A percentile compares a stretch with the other conserved stretches of the same genome.
phyloP scores from a whole-genome alignment of 1,140 invertebrate genomes.

The Halictus rubicundus region DNA sequence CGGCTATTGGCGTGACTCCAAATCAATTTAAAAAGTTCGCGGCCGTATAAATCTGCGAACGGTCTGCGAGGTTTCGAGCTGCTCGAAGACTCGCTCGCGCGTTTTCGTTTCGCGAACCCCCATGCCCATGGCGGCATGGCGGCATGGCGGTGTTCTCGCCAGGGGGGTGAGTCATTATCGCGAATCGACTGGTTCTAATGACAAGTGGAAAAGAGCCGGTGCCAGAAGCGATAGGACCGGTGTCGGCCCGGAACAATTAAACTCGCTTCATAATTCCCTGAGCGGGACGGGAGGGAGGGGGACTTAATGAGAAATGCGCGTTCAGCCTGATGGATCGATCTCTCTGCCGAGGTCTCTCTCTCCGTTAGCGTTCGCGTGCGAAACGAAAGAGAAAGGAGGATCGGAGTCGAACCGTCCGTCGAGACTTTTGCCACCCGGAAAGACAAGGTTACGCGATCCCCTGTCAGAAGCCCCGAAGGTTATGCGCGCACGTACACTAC shows the following conservation, averaged over 20 bases:
- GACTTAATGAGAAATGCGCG: slow-evolving; percentile 70
- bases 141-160: neutral
- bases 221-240: slow-evolving; percentile 44
- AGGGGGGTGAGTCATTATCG: slow-evolving; percentile 68
- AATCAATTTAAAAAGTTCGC: slow-evolving; percentile 78
- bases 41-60: slow-evolving; percentile 60
- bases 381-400: slow-evolving; percentile 53
- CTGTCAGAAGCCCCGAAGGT: slow-evolving; percentile 51
- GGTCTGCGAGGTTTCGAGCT: neutral
- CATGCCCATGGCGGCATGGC: neutral
- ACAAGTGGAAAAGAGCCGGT: slow-evolving; percentile 65
- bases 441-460: slow-evolving; percentile 56
- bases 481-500: slow-evolving; percentile 22
- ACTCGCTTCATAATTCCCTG: slow-evolving; percentile 68
- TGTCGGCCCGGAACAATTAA: slow-evolving; percentile 68
- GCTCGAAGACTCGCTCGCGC: neutral
- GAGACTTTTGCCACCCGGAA: slow-evolving; percentile 15
- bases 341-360: slow-evolving; percentile 5
- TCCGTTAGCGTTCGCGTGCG: slow-evolving; percentile 43
- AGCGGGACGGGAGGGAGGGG: neutral
- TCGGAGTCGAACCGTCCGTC: slow-evolving; percentile 20
- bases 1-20: slow-evolving; percentile 74
- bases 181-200: slow-evolving; percentile 63
- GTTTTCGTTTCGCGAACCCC: neutral
- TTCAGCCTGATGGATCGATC: slow-evolving; percentile 67